These are phyloP conservation scores for Trichogramma evanescens DNA, from an alignment of 2,888 invertebrate genomes.

Conservation along the genomic window DNA sequence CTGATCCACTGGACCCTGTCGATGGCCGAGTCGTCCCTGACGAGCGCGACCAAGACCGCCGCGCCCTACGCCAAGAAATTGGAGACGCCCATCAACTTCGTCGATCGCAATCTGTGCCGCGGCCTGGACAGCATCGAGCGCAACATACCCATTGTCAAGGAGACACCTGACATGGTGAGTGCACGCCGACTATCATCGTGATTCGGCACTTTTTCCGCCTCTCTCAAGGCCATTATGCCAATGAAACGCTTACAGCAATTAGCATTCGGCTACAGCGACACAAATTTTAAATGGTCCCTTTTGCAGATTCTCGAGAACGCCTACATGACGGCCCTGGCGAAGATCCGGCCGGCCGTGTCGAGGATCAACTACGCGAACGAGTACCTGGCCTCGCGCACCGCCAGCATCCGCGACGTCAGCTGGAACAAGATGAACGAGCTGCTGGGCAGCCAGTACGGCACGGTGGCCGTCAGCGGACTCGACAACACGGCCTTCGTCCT, in stretches of 20 bases:
- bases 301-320: conserved; percentile 39
- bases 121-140: conserved; percentile 61
- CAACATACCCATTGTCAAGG: conserved; percentile 61
- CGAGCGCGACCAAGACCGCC: conserved; percentile 49
- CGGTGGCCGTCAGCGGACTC: conserved; percentile 59
- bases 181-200: neutral
- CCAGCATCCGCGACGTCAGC: conserved; percentile 60
- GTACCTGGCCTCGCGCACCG: conserved; percentile 55
- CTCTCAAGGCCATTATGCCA: neutral
- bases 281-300: neutral
- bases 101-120: conserved; percentile 62
- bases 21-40: conserved; percentile 54
- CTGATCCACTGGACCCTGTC: conserved; percentile 56
- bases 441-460: conserved; percentile 62
- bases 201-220: neutral
- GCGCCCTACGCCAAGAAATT: conserved; percentile 56
- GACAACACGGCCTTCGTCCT: conserved; percentile 63
- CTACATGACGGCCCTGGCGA: conserved; percentile 32
- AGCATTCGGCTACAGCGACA: neutral
- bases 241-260: neutral
- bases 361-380: conserved; percentile 51
- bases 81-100: conserved; percentile 53
- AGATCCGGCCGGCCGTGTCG: conserved; percentile 33
- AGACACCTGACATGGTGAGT: conserved; percentile 51
- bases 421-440: conserved; percentile 69